Evolutionary conservation across 1,140 invertebrate species (phyloP).

Genomic region (Eueides isabella): DNA sequence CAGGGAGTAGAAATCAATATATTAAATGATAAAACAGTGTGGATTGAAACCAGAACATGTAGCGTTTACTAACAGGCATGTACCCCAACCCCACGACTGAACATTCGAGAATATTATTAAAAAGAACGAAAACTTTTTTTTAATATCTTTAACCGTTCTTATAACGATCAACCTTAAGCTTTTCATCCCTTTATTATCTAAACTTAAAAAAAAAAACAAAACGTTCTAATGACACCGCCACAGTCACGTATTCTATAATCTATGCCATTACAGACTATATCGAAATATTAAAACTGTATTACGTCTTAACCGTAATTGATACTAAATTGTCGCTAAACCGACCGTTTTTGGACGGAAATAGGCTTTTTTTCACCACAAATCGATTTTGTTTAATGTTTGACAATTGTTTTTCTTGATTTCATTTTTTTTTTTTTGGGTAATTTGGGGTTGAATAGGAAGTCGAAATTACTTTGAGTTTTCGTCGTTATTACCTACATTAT

Average conservation of each 20-base stretch:
- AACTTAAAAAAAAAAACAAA: conserved; percentile 25
- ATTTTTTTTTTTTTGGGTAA: conserved; percentile 34
- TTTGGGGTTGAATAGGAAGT: conserved; percentile 39
- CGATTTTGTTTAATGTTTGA: conserved; percentile 64
- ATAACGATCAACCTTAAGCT: neutral
- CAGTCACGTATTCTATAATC: conserved; percentile 69
- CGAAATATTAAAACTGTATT: conserved; percentile 71
- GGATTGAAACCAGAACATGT: too few relatives aligned
- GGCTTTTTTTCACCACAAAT: conserved; percentile 59
- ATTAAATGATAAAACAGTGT: too few relatives aligned
- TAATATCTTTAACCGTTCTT: neutral
- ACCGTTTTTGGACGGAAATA: conserved; percentile 66
- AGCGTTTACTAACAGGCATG: too few relatives aligned
- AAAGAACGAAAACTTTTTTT: neutral
- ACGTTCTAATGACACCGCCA: conserved; percentile 57
- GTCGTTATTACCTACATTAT: neutral
- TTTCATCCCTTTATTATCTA: neutral
- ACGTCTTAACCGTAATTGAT: conserved; percentile 52
- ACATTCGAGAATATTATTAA: neutral
- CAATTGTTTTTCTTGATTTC: conserved; percentile 40
- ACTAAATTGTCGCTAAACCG: conserved; percentile 64
- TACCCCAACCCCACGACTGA: too few relatives aligned
- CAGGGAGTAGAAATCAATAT: too few relatives aligned
- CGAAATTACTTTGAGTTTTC: conserved; percentile 36
- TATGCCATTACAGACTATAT: conserved; percentile 55